Evolutionary conservation across 2,113 vertebrate species (phyloP), one percentile per base, ranked within the genome.

Genomic region (Pterocles gutturalis): DNA sequence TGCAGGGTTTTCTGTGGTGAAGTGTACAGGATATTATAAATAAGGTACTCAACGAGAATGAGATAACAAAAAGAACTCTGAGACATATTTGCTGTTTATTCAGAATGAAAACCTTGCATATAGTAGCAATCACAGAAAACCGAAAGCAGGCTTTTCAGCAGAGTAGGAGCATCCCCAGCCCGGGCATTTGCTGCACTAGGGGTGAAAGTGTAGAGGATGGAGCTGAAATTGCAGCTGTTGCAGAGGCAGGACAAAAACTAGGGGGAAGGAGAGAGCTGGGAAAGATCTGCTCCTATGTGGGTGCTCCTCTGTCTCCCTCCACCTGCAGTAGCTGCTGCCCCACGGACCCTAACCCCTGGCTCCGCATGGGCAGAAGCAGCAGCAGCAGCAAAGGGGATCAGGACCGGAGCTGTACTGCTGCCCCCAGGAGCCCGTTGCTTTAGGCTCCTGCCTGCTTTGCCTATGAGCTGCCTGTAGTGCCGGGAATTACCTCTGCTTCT

Each of bases 11-110:
- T 94, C 78, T 92, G 33, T 78, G 41, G 9, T 57, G 34, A 90
- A 83, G 51, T 54, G n/a, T 60, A 33, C 51, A 76, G 87, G 71
- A 65, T 93, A 79, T 83, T 93, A 53, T 76, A 93, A 91, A 70
- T 28, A 64, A 87, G 31, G n/a, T 80, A 57, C 90, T 90, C 46
- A 72, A 22, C 1, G 4, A 57, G 69, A 73, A 54, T 15, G 34
- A 65, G 78, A 61, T 51, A 93, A 53, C 31, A 78, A 75, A 86
- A 89, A 64, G 12, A 85, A 75, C 46, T 79, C 24, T 70, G 55
- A 53, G 53, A 64, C 13, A 18, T 61, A 15, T 53, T 93, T 73
- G 22, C 25, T 83, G 1, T 80, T 95, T 26, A n/a, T 69, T 78
- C 34, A 33, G 62, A 88, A 83, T 41, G 31, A 69, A 76, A 78